Evolutionary conservation across 2,113 vertebrate species (phyloP), one percentile per base, ranked within the genome.

Genomic region (Tauraco erythrolophus): DNA sequence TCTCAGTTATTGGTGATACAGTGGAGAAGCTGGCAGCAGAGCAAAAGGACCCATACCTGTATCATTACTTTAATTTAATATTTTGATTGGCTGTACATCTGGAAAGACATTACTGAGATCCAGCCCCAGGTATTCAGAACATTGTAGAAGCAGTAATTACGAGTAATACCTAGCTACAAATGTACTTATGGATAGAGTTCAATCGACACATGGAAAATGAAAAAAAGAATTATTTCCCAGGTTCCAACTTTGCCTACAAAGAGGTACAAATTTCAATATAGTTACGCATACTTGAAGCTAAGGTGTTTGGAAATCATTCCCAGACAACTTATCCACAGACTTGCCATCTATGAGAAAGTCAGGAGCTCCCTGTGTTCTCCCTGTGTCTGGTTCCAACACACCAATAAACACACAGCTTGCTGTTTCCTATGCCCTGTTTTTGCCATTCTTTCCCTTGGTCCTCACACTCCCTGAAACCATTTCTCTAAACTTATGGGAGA

Each of bases 361-460:
- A 76, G 37, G n/a, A 62, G 45, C 16, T 41, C 43, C 27, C 7
- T 24, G 30, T 5, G 1, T 12, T 0, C 7, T 79, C 41, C 33
- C 22, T 7, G 7, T 19, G 9, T 43, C 46, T 41, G 9, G 14
- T 89, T 30, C 79, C 37, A 54, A 19, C 31, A 22, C 17, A 16
- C 31, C 31, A 51, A n/a, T 1, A 45, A 86, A 82, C 18, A 4
- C 14, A 12, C 66, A 51, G 9, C 30, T 37, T 4, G 1, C 22
- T 1, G 5, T 22, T 72, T 69, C 74, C 13, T n/a, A 2, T 4
- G 17, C 25, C 30, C n/a, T 1, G 0, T 1, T 57, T 78, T 65
- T 33, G 10, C 18, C 31, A 0, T n/a, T 51, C 18, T 66, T 57
- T n/a, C 18, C 31, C 48, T 41, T 86, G 14, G 8, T 66, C 28